Evolutionary conservation across 2,113 vertebrate genomes (phyloP).

Genomic region (Collichthys lucidus): DNA sequence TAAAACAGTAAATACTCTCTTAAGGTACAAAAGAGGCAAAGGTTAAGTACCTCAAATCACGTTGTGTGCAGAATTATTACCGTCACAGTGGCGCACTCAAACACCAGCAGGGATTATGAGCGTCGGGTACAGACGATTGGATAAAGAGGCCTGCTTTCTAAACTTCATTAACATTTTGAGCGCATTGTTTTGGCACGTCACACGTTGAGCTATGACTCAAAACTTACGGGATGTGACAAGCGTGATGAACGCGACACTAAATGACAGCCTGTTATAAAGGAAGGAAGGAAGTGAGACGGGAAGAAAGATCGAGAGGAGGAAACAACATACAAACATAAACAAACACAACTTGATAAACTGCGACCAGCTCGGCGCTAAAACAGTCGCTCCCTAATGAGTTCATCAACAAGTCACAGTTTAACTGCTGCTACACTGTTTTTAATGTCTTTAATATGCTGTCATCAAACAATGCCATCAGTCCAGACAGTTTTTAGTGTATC

Average conservation of each 20-base stretch:
- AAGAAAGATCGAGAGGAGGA: not conserved
- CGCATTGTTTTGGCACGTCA: slow-evolving; percentile 35
- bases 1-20: not conserved
- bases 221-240: slow-evolving; percentile 14
- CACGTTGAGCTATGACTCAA: slow-evolving; percentile 19
- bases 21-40: not conserved
- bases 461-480: no score
- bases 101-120: slow-evolving; percentile 37
- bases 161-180: slow-evolving; percentile 54
- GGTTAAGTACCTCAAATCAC: not conserved
- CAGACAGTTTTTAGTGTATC: slow-evolving; percentile 13
- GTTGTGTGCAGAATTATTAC: not conserved
- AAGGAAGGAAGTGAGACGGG: not conserved
- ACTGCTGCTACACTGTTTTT: not conserved
- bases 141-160: slow-evolving; percentile 29
- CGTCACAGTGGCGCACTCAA: slow-evolving; percentile 4
- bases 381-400: not conserved
- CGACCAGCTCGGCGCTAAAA: not conserved
- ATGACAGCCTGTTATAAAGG: slow-evolving; percentile 2
- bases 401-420: not conserved
- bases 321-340: slow-evolving; percentile 11
- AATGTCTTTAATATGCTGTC: not conserved
- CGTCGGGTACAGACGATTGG: slow-evolving; percentile 2
- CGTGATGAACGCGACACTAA: slow-evolving; percentile 11
- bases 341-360: slow-evolving; percentile 26